Evolutionary conservation across 2,113 vertebrate genomes (phyloP), one percentile per base, ranked within the genome.

Genomic region (Hippopotamus amphibius): DNA sequence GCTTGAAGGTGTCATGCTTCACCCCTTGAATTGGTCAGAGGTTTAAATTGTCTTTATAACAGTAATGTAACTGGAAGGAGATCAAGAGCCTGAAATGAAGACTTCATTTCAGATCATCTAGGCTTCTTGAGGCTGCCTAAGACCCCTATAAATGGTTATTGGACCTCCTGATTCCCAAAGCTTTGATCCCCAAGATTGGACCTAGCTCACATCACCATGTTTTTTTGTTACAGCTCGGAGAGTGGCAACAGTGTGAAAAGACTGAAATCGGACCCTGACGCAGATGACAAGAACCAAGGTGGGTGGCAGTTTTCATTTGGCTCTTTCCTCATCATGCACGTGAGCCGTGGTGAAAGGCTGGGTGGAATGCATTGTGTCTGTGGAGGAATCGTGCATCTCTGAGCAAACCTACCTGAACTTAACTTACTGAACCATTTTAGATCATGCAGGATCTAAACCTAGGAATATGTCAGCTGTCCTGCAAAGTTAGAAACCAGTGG

Each of bases 231-330:
- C 97, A 99, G 98, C 85, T 99, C 99, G 92, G 99, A 99, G 98
- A 99, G 99, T 7, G 99, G 99, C 96, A 99, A 99, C 95, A 98
- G 98, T 93, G 99, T 99, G 96, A 99, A 99, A 98, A 99, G 99
- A 96, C 99, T 99, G 98, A 99, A 99, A 97, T 95, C 99, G 74
- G 99, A 99, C n/a, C 95, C 98, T 63, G 98, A 98, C 65, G 98
- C 98, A 86, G 98, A 97, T 0, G 98, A 99, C 59, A 98, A 99
- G 88, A 98, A 94, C 97, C 98, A 98, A 99, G 99, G 99, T 99
- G 97, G 0, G 98, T 97, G 72, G 72, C 17, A 88, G 3, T 46
- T 87, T 90, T 53, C n/a, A 2, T 81, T 57, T 87, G 4, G 2
- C 72, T 71, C 33, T 92, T 72, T 46, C 26, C 66, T 87, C 43